These are phyloP conservation scores for Machimus atricapillus DNA, from an alignment of 2,888 invertebrate genomes.

Conservation along the genomic window DNA sequence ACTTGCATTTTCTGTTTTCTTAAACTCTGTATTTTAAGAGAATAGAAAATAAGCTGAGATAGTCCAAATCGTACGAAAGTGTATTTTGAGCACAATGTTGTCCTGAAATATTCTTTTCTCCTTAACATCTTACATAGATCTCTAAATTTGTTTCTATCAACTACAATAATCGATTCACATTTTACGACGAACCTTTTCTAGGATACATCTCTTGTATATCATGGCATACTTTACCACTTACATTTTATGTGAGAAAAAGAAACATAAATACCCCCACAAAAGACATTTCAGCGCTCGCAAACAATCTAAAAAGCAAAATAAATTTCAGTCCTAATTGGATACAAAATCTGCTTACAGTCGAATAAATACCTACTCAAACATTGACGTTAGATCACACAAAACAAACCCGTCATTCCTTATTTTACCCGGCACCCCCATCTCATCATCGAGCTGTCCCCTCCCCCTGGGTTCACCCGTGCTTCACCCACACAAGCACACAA, in stretches of 20 bases:
- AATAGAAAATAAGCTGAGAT: too few relatives aligned
- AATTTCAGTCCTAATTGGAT: constrained; percentile 43
- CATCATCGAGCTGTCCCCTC: background rate
- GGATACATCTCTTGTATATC: background rate
- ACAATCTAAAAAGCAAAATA: background rate
- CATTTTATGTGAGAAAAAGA: background rate
- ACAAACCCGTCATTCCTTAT: constrained; percentile 32
- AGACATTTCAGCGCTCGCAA: background rate
- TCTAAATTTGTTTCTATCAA: background rate
- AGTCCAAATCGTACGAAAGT: too few relatives aligned
- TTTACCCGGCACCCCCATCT: background rate
- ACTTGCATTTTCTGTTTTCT: too few relatives aligned
- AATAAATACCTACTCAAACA: constrained; percentile 44
- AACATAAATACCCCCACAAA: background rate
- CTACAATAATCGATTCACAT: background rate
- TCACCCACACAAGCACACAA: background rate
- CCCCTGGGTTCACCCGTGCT: background rate
- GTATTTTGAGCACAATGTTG: too few relatives aligned
- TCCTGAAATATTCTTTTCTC: too few relatives aligned
- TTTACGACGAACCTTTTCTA: background rate
- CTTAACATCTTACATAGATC: background rate
- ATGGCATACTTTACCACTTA: background rate
- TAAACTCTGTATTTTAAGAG: too few relatives aligned
- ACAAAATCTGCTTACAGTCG: constrained; percentile 45
- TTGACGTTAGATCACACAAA: constrained; percentile 40